Percentiles rank a stretch among this genome's conserved stretches.
Evolutionary conservation across 2,113 vertebrate species (phyloP).

Genomic region (Dendropsophus ebraccatus): DNA sequence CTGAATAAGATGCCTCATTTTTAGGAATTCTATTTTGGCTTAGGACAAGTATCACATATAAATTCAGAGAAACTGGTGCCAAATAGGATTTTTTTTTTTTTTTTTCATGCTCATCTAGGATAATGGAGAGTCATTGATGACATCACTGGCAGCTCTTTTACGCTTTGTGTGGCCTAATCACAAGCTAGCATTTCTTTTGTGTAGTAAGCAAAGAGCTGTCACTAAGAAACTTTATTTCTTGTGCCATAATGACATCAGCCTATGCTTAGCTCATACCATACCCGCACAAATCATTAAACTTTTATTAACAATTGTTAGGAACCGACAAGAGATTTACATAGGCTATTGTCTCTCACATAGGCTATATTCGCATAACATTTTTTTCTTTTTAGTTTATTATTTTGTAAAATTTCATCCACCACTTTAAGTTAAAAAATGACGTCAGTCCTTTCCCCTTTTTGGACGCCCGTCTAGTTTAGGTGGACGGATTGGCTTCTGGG

Average conservation of each 20-base stretch:
- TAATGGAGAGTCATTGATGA: constrained; percentile 17
- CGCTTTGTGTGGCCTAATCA: constrained; percentile 32
- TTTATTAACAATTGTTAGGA: not conserved
- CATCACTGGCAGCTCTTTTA: constrained; percentile 28
- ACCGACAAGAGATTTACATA: not conserved
- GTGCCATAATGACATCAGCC: constrained; percentile 18
- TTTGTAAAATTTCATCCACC: no score
- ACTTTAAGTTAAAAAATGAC: no score
- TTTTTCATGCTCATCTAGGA: not conserved
- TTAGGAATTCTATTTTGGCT: not conserved
- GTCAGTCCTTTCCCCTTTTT: no score
- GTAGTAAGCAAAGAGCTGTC: not conserved
- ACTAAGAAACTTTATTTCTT: not conserved
- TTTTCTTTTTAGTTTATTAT: no score
- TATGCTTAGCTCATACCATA: not conserved
- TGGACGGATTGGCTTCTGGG: no score
- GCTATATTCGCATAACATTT: no score
- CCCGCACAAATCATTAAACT: not conserved
- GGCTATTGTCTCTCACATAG: no score
- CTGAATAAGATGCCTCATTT: constrained; percentile 23
- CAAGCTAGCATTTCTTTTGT: not conserved
- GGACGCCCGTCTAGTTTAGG: no score
- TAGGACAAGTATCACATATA: not conserved
- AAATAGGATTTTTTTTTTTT: not conserved
- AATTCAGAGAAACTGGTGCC: not conserved